Percentiles rank a stretch among this genome's conserved stretches.
These are phyloP conservation scores for Euthynnus affinis DNA, from an alignment of 2,797 vertebrate species.

Conservation along the genomic window DNA sequence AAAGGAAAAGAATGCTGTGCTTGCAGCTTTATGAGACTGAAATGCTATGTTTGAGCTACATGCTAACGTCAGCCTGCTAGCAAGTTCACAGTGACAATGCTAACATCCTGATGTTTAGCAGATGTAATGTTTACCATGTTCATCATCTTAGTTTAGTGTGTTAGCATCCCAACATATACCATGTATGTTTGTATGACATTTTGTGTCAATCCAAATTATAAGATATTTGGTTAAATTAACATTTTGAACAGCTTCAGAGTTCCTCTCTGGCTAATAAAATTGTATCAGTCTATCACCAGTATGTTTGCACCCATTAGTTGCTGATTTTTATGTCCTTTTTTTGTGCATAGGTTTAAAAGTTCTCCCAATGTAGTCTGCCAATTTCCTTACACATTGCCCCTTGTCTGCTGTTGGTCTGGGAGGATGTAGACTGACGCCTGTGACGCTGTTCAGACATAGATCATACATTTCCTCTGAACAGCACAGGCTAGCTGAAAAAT, in stretches of 20 bases:
- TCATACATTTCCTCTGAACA: conserved; percentile 36
- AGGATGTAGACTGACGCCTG: not conserved
- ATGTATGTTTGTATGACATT: not conserved
- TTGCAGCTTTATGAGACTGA: not conserved
- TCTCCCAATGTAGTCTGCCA: not conserved
- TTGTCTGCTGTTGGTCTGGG: conserved; percentile 4
- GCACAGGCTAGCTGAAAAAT: conserved; percentile 10
- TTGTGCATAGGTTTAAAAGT: not conserved
- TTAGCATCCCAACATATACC: too few species aligned
- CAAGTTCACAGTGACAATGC: too few species aligned
- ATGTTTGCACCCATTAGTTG: not conserved
- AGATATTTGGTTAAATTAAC: too few species aligned
- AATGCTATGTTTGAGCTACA: too few species aligned
- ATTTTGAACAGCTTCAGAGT: not conserved
- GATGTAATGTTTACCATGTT: too few species aligned
- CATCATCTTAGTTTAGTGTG: too few species aligned
- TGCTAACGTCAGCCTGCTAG: too few species aligned
- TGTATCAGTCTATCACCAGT: not conserved
- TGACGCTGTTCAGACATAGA: conserved; percentile 1
- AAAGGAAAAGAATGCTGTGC: not conserved
- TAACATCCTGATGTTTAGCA: too few species aligned
- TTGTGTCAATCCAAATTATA: not conserved
- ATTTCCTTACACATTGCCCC: not conserved
- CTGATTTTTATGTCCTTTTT: not conserved
- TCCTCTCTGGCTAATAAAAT: not conserved